Conservation (phyloP, 64 coral and sea anemone genomes). For the Catalaphyllia jardinei region DNA sequence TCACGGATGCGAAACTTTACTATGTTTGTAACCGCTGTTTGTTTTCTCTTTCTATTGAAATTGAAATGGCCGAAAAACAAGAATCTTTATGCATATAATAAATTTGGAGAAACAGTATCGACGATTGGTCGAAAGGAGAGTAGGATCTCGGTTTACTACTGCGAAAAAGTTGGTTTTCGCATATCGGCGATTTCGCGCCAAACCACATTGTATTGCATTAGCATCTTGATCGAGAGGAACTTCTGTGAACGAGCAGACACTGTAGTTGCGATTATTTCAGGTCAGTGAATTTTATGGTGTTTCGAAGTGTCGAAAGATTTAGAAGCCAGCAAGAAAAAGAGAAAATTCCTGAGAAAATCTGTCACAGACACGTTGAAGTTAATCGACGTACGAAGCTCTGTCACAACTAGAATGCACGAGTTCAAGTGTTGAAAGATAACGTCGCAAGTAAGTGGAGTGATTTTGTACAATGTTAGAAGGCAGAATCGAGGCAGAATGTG, state of each 20-base stretch:
- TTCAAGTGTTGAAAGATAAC: no score
- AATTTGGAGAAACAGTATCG: neutral
- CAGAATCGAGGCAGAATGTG: no score
- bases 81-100: no score
- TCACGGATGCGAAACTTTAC: no score
- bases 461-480: no score
- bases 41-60: no score
- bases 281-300: neutral
- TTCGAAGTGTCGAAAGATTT: neutral
- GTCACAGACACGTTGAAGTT: neutral
- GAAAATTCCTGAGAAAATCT: neutral
- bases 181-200: neutral
- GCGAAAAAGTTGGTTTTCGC: slow-evolving; percentile 3
- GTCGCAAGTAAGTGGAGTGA: no score
- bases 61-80: no score
- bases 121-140: neutral
- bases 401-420: neutral
- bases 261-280: neutral
- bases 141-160: neutral
- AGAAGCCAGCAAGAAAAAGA: neutral
- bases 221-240: neutral
- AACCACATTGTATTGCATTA: neutral
- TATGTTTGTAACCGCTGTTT: no score
- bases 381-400: neutral
- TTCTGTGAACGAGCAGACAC: neutral